phyloP scores from a whole-genome alignment of 2,888 invertebrate species.

The Xestoiulus laeticollis region DNA sequence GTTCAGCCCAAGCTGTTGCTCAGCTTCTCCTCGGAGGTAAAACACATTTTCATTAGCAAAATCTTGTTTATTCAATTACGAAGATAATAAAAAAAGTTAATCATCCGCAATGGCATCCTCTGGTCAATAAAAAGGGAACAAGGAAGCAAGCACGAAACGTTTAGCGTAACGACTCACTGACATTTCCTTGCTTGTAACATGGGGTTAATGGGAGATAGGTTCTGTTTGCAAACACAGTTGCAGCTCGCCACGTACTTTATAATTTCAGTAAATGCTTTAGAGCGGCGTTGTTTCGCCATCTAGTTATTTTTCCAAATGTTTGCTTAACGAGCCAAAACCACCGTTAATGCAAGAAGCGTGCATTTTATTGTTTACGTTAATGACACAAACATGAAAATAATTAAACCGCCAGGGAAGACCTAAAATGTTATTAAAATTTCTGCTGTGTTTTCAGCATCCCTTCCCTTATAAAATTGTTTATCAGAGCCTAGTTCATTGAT shows the following conservation, averaged over 20 bases:
- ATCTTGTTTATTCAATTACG: neutral
- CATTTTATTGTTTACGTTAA: constrained; percentile 2
- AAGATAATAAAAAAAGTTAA: constrained; percentile 34
- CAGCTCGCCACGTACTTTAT: neutral
- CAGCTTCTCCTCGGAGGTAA: constrained; percentile 67
- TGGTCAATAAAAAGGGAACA: neutral
- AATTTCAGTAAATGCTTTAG: neutral
- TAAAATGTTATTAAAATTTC: neutral
- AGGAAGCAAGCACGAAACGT: neutral
- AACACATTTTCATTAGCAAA: constrained; percentile 56
- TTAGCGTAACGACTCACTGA: neutral
- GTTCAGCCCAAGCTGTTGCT: constrained; percentile 66
- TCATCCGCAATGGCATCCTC: neutral
- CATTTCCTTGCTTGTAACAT: neutral
- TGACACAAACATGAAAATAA: neutral
- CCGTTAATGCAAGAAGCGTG: neutral
- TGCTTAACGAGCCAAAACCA: neutral
- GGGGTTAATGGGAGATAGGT: neutral
- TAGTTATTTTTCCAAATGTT: constrained; percentile 17
- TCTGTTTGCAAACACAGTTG: neutral
- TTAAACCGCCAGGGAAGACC: neutral
- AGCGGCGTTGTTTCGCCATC: neutral
- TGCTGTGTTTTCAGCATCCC: too few species aligned
- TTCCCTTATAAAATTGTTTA: too few species aligned
- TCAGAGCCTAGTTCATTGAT: neutral